Evolutionary conservation across 2,113 vertebrate genomes (phyloP).

Genomic region (Xyliphius kryptos): DNA sequence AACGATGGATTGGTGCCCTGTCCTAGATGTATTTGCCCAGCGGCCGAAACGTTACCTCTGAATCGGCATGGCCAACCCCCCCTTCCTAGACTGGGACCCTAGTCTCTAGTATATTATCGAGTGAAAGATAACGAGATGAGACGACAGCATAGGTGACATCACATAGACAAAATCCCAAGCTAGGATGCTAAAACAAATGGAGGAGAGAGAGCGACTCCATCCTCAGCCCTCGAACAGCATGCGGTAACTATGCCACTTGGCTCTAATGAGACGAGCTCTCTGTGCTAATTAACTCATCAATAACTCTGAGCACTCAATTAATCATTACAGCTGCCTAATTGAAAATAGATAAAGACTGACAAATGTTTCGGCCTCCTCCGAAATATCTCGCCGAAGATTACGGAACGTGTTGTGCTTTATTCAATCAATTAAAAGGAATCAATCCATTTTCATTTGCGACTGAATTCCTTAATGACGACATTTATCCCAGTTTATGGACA

Average conservation of each 20-base stretch:
- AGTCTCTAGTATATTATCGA: too few relatives aligned
- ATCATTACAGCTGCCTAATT: conserved; percentile 58
- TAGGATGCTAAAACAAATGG: neutral
- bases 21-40: too few relatives aligned
- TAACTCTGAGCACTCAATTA: conserved; percentile 73
- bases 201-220: conserved; percentile 33
- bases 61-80: too few relatives aligned
- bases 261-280: conserved; percentile 69
- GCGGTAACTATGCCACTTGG: conserved; percentile 52
- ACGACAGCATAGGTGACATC: too few relatives aligned
- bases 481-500: conserved; percentile 21
- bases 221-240: conserved; percentile 47
- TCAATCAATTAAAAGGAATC: conserved; percentile 45
- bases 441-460: conserved; percentile 37
- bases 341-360: conserved; percentile 68
- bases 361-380: conserved; percentile 54
- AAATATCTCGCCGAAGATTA: conserved; percentile 41
- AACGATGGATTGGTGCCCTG: too few relatives aligned
- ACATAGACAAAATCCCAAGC: too few relatives aligned
- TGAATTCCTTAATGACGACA: conserved; percentile 29
- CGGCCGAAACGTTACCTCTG: too few relatives aligned
- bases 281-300: conserved; percentile 73
- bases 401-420: conserved; percentile 41
- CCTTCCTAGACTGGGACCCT: too few relatives aligned
- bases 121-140: too few relatives aligned